Percentiles rank a stretch among this genome's conserved stretches.
These are phyloP conservation scores for Phyllostomus discolor DNA, from an alignment of 2,113 vertebrate genomes.

Conservation along the genomic window DNA sequence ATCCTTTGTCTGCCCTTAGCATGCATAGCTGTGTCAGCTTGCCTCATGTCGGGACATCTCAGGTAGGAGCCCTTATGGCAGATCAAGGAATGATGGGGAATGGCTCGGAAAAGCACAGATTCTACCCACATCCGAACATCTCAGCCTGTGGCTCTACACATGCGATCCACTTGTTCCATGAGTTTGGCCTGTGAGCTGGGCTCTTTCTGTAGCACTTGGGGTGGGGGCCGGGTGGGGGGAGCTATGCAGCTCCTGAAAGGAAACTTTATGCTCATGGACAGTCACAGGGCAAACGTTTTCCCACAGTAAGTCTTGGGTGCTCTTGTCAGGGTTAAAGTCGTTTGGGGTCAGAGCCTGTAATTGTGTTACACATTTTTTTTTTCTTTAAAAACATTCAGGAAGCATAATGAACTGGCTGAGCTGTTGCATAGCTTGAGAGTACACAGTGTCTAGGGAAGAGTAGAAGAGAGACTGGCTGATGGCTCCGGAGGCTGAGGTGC, in stretches of 20 bases:
- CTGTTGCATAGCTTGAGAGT: neutral
- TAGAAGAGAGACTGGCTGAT: neutral
- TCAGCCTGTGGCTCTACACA: neutral
- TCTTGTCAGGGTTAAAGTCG: slow-evolving; percentile 48
- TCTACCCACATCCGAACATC: neutral
- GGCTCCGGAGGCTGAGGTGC: neutral
- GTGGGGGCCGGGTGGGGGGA: too few relatives aligned
- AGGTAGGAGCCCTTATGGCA: neutral
- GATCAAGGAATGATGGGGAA: neutral
- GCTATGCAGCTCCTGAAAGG: neutral
- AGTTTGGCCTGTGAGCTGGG: neutral
- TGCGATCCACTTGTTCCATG: neutral
- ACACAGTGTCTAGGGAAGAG: neutral
- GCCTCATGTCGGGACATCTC: neutral
- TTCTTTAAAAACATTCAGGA: slow-evolving; percentile 1
- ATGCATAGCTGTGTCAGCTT: neutral
- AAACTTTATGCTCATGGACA: neutral
- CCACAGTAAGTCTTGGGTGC: neutral
- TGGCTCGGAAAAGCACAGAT: neutral
- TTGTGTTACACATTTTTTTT: slow-evolving; percentile 31
- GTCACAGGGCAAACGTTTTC: neutral
- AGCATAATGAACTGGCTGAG: slow-evolving; percentile 17
- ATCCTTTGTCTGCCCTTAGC: neutral
- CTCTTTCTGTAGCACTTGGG: neutral
- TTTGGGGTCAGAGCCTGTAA: slow-evolving; percentile 59